Evolutionary conservation across 1,140 invertebrate species (phyloP), one percentile per base, ranked within the genome.

Genomic region (Zaprionus ornatus): DNA sequence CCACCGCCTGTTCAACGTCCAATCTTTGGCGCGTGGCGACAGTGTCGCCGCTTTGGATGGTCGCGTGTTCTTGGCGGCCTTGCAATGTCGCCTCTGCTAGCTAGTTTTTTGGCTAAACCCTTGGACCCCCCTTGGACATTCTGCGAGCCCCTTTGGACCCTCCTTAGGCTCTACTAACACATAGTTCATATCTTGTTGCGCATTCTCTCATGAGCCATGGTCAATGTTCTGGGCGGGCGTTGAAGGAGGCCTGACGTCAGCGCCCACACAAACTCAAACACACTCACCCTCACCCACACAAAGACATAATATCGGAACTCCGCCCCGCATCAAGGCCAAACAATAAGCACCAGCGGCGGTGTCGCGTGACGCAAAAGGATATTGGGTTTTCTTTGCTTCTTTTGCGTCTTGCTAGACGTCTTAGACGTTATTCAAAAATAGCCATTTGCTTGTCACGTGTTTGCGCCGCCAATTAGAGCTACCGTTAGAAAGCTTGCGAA

Each of bases 311-410:
- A 25, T 17, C n/a, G 40, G 21, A 60, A 80, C 83, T 74, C 23
- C 62, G 55, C 54, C 79, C 52, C 54, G 40, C 27, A 37, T 77
- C 83, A 88, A 87, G 83, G 83, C 83, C 83, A 87, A 87, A 83
- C 84, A 88, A 69, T 54, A 66, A 67, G 73, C 69, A 67, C 68
- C 72, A 72, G 35, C 55, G 35, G 69, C 74, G 68, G 78, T 83
- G 80, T 87, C 84, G 84, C 84, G 83, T 87, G 83, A 87, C 83
- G 82, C 80, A 86, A 74, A 83, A 80, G 80, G 73, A 80, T 87
- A 86, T 83, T 73, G 83, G 56, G 71, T 82, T 74, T 77, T 82
- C 56, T 48, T 74, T 32, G 56, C 40, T 56, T 55, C 42, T 50
- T 42, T 42, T 54, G 27, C 32, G 35, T 73, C 64, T 59, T 17